A percentile compares a stretch with the other conserved stretches of the same genome.
Conservation (phyloP, 2,888 invertebrate species). For the Hypomecis punctinalis region DNA sequence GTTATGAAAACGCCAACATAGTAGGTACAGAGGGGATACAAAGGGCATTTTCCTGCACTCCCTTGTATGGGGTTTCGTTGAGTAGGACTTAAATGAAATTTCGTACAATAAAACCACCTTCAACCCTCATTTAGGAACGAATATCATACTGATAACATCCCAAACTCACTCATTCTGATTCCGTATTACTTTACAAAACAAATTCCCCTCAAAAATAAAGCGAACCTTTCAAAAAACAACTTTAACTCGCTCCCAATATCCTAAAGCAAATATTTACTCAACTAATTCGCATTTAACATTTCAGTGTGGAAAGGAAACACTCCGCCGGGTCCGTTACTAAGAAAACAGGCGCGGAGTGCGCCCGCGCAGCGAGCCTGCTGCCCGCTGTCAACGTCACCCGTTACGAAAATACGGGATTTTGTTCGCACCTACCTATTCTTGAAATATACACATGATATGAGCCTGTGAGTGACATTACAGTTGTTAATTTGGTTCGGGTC, state of each 20-base stretch:
- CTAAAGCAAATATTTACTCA: slow-evolving; percentile 80
- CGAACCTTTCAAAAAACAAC: slow-evolving; percentile 57
- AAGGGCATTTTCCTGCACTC: too few species aligned
- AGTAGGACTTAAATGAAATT: too few species aligned
- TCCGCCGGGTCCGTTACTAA: slow-evolving; percentile 75
- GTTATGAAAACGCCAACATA: too few species aligned
- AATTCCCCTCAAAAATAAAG: slow-evolving; percentile 32
- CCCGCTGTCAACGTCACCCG: slow-evolving; percentile 47
- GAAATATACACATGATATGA: slow-evolving; percentile 19
- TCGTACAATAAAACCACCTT: too few species aligned
- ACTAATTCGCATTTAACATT: slow-evolving; percentile 81
- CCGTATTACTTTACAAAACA: slow-evolving; percentile 14
- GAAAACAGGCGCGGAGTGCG: slow-evolving; percentile 73
- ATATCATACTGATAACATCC: not conserved
- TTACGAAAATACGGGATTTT: slow-evolving; percentile 45
- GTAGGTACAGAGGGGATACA: too few species aligned
- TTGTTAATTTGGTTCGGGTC: not conserved
- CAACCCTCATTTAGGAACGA: too few species aligned
- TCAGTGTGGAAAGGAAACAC: slow-evolving; percentile 74
- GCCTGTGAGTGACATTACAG: slow-evolving; percentile 10
- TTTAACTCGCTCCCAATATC: slow-evolving; percentile 68
- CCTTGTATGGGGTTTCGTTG: too few species aligned
- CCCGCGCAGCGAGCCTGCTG: slow-evolving; percentile 42
- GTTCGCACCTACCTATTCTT: slow-evolving; percentile 1
- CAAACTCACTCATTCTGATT: not conserved